Evolutionary conservation across 2,888 invertebrate species (phyloP), one percentile per base, ranked within the genome.

Genomic region (Litoditis marina): DNA sequence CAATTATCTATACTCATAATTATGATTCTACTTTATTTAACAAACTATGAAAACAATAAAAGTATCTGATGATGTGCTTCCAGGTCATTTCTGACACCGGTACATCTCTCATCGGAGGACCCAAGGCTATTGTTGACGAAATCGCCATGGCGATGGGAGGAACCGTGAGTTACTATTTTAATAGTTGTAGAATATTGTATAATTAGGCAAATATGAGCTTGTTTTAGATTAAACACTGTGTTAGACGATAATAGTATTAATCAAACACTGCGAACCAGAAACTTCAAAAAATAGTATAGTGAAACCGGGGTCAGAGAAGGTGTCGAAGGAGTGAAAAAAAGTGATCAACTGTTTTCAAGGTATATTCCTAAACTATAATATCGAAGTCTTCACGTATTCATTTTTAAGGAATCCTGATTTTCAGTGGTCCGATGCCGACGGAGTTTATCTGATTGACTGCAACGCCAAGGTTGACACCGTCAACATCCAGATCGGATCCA

Each of bases 41-140:
- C n/a, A n/a, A n/a, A n/a, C n/a, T n/a, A n/a, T n/a, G n/a, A n/a
- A n/a, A n/a, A n/a, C n/a, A n/a, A n/a, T n/a, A n/a, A n/a, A n/a
- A n/a, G n/a, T n/a, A n/a, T n/a, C n/a, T n/a, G n/a, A n/a, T n/a
- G n/a, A 39, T 39, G 57, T 74, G 71, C 52, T 72, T 66, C 65
- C 70, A 75, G 61, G 73, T 73, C 34, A 75, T 75, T 64, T 75
- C 75, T 54, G 75, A 73, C 56, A 75, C 75, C 11, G 73, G 75
- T 22, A 73, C 74, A 8, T 73, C 74, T 1, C 57, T 74, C 44
- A 69, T 74, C 65, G 71, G 68, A 63, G 74, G 65, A 56, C 73
- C 73, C 50, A 62, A 65, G 42, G 63, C 68, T 36, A 58, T 65
- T 56, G 66, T 65, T 30, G 27, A 61, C 13, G 58, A 39, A n/a